Evolutionary conservation across 2,888 invertebrate genomes (phyloP), one percentile per base, ranked within the genome.

Genomic region (Ormyrus nitidulus): DNA sequence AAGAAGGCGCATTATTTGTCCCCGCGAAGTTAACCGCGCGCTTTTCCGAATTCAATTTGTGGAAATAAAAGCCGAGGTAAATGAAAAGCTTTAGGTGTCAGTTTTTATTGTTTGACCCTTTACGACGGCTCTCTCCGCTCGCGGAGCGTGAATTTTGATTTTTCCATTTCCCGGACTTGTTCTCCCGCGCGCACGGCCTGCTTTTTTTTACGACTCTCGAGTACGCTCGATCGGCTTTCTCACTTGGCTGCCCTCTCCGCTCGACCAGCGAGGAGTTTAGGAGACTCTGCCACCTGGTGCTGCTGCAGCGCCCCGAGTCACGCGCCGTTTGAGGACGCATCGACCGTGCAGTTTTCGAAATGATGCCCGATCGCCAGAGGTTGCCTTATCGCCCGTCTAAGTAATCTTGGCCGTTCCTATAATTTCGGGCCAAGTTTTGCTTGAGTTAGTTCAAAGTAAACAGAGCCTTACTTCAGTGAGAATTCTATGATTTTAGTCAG

Each of bases 141-240:
- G 49, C 51, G 9, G 49, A 66, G 66, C 78, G 71, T 75, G 81
- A 74, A 81, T 78, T 78, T 78, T 81, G 78, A 78, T 75, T 81
- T 81, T 78, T 81, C 75, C 56, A 75, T 78, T 81, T 71, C 65
- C 75, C 74, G 11, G 6, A 5, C 53, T 44, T 13, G 54, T 7
- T 13, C 53, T 11, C 19, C 48, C 62, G 44, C 56, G 19, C 19
- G 13, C 48, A 48, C 13, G 19, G 34, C 34, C 34, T 44, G 6
- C 56, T 77, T 49, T 62, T 62, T 77, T 77, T 81, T 77, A 73
- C 71, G 70, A 81, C 70, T 10, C 11, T 7, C 11, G 49, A 4
- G 10, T 49, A 53, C 78, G 75, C 75, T 78, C 62, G 48, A 78
- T 81, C 75, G 77, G 72, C 11, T 62, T 61, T 68, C 49, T 61